phyloP scores from a whole-genome alignment of 2,797 vertebrate species.

The Bovichtus variegatus region DNA sequence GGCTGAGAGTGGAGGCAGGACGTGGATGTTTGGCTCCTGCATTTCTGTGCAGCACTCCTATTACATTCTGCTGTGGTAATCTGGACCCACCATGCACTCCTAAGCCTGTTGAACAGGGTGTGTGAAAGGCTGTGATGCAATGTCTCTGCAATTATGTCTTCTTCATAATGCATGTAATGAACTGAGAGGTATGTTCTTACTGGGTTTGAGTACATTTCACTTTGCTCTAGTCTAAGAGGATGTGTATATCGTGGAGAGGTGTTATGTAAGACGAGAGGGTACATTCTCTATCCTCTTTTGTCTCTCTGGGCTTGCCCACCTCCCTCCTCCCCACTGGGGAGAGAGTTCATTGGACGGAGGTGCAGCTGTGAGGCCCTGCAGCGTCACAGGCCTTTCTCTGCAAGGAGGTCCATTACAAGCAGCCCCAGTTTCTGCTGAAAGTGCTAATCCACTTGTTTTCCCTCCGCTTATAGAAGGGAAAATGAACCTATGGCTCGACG shows the following conservation, averaged over 20 bases:
- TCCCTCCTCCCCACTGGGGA: conserved; percentile 45
- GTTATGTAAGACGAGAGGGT: conserved; percentile 71
- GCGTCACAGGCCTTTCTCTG: conserved; percentile 43
- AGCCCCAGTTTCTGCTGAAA: conserved; percentile 27
- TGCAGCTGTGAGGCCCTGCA: conserved; percentile 51
- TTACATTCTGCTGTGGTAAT: conserved; percentile 36
- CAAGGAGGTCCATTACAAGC: conserved; percentile 32
- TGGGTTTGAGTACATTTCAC: conserved; percentile 6
- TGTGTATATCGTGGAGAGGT: conserved; percentile 30
- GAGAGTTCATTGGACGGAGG: conserved; percentile 52
- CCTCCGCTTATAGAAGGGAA: background rate
- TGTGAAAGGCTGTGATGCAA: conserved; percentile 32
- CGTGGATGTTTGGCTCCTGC: conserved; percentile 9
- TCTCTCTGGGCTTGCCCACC: conserved; percentile 43
- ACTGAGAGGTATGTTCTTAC: background rate
- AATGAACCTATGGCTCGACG: background rate
- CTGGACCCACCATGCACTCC: conserved; percentile 35
- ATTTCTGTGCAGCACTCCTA: background rate
- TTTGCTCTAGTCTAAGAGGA: conserved; percentile 28
- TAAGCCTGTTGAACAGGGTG: background rate
- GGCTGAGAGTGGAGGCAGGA: background rate
- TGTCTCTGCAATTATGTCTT: background rate
- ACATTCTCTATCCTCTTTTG: conserved; percentile 67
- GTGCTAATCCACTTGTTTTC: conserved; percentile 6
- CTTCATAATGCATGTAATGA: background rate